Evolutionary conservation across 2,797 vertebrate species (phyloP).

Genomic region (Takifugu rubripes): DNA sequence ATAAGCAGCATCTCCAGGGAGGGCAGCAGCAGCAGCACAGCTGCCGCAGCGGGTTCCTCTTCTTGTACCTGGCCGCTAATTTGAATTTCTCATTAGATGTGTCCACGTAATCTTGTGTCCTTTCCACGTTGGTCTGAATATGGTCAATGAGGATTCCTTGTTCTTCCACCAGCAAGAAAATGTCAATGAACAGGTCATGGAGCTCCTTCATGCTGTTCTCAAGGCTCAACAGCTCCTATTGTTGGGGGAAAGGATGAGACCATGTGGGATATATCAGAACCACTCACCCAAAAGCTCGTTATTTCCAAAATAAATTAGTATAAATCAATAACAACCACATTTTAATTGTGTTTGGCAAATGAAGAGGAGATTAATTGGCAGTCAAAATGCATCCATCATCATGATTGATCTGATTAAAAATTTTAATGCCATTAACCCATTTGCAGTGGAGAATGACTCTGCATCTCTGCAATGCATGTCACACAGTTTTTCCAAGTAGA

Average conservation of each 20-base stretch:
- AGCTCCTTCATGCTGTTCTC: constrained; percentile 92
- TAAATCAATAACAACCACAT: no score
- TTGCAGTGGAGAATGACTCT: no score
- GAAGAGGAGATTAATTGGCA: no score
- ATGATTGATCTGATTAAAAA: no score
- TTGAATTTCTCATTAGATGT: constrained; percentile 86
- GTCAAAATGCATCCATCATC: no score
- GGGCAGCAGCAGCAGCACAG: constrained; percentile 91
- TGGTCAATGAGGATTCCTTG: constrained; percentile 87
- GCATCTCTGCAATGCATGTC: no score
- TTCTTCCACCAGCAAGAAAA: constrained; percentile 88
- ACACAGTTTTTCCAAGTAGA: no score
- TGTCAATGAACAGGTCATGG: constrained; percentile 86
- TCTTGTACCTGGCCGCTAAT: constrained; percentile 84
- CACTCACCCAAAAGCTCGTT: no score
- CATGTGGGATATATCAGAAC: constrained; percentile 1
- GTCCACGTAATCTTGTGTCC: constrained; percentile 84
- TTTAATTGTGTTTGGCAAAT: no score
- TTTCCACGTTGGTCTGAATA: constrained; percentile 85
- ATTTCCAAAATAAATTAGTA: no score
- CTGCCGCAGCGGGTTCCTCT: constrained; percentile 81
- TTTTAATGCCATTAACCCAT: no score
- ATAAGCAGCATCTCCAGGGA: constrained; percentile 79
- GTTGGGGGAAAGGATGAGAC: background rate
- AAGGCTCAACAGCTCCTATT: constrained; percentile 84